phyloP scores from a whole-genome alignment of 2,113 vertebrate genomes.

The Callaeas wilsoni region DNA sequence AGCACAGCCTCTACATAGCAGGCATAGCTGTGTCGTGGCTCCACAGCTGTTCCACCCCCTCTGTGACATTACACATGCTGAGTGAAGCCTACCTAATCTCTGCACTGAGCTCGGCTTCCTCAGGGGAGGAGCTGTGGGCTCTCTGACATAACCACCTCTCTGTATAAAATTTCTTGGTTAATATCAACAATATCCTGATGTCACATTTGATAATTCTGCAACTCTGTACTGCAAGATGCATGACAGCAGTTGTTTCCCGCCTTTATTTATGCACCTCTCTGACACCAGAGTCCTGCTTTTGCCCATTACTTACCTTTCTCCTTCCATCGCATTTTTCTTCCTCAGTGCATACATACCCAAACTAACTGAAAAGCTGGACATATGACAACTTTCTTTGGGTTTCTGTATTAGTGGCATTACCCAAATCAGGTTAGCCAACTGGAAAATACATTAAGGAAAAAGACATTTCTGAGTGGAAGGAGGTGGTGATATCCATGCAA shows the following conservation, averaged over 20 bases:
- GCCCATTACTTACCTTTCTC: background rate
- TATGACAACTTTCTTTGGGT: background rate
- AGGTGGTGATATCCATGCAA: background rate
- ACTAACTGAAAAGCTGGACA: background rate
- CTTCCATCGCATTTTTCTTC: background rate
- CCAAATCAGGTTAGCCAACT: background rate
- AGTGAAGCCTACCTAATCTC: background rate
- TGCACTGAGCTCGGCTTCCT: background rate
- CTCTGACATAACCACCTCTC: background rate
- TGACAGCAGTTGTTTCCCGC: background rate
- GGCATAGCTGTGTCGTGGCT: background rate
- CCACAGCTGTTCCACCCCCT: slow-evolving; percentile 4
- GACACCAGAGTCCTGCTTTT: background rate
- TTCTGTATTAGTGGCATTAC: background rate
- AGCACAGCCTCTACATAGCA: background rate
- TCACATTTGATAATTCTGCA: background rate
- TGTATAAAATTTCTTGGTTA: background rate
- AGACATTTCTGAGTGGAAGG: background rate
- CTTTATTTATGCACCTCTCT: background rate
- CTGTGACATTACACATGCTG: background rate
- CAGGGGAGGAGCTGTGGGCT: background rate
- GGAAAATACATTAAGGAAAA: background rate
- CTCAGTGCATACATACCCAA: background rate
- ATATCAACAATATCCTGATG: background rate
- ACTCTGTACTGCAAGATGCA: background rate